Evolutionary conservation across 2,888 invertebrate species (phyloP), one percentile per base, ranked within the genome.

Genomic region (Sylvicola fuscatus): DNA sequence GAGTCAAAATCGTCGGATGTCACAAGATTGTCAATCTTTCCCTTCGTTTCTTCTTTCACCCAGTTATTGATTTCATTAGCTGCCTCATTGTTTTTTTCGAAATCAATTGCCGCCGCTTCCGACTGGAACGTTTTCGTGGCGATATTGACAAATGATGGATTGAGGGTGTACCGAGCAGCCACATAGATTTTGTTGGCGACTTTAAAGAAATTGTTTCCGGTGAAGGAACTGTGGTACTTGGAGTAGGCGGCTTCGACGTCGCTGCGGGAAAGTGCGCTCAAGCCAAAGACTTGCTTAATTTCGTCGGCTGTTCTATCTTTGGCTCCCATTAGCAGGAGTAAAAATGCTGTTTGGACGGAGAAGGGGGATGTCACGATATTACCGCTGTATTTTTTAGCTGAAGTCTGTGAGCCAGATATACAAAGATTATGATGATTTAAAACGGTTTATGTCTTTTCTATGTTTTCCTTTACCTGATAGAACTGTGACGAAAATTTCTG

Each of bases 1-100:
- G 36, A 34, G 47, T 59, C 47, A 1, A 84, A 49, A 46, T 64
- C 61, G 42, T 63, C 70, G 2, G 68, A 13, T 2, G 64, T 51
- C 33, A 95, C 56, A 2, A 95, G 61, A 46, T 87, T 65, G 44
- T 72, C 71, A 38, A 95, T 92, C 52, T 77, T 83, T 6, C 77
- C 58, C 36, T 81, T 73, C 0, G 95, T 95, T 49, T 81, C 68
- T 4, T 66, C 53, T 48, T 74, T 72, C 29, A 76, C 83, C 83
- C 89, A 90, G 27, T 54, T 45, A 50, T 95, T 95, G 33, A 95
- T 21, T 8, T 6, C 86, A 1, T 50, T 53, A 1, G 58, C 45
- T 1, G 63, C 65, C 2, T 70, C 64, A 13, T 50, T 47, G 2
- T 63, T 52, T 15, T 68, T 43, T 0, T 37, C 44, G 44, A 86